phyloP scores from a whole-genome alignment of 1,140 invertebrate species.

The Delia radicum region DNA sequence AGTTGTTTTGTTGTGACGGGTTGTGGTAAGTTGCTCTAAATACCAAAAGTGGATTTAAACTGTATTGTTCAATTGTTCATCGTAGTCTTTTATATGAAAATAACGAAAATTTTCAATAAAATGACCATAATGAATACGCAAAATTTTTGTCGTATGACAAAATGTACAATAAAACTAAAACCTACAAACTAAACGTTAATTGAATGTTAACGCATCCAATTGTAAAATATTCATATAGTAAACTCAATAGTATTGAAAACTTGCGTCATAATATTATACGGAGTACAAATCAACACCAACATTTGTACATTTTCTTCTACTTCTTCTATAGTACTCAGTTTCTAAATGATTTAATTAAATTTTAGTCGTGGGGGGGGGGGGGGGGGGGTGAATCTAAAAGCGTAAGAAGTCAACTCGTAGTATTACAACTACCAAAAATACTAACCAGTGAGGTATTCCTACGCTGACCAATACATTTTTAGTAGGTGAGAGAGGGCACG shows the following conservation, averaged over 20 bases:
- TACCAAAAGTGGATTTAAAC: conserved; percentile 53
- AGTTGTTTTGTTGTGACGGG: conserved; percentile 30
- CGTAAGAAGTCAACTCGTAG: neutral
- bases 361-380: too few relatives aligned
- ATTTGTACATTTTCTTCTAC: neutral
- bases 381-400: neutral
- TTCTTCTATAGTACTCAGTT: neutral
- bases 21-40: conserved; percentile 46
- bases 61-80: conserved; percentile 47
- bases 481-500: too few relatives aligned
- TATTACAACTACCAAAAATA: too few relatives aligned
- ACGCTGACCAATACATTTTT: too few relatives aligned
- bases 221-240: too few relatives aligned
- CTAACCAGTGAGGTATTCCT: too few relatives aligned
- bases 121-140: neutral
- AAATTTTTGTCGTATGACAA: neutral
- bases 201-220: conserved; percentile 8
- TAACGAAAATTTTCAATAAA: neutral
- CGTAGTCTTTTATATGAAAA: conserved; percentile 44
- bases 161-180: neutral
- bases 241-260: conserved; percentile 7
- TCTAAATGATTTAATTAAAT: neutral
- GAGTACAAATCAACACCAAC: neutral
- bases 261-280: neutral
- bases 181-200: neutral